Conservation (phyloP, 2,797 vertebrate species). For the Myiotriccus ornatus region DNA sequence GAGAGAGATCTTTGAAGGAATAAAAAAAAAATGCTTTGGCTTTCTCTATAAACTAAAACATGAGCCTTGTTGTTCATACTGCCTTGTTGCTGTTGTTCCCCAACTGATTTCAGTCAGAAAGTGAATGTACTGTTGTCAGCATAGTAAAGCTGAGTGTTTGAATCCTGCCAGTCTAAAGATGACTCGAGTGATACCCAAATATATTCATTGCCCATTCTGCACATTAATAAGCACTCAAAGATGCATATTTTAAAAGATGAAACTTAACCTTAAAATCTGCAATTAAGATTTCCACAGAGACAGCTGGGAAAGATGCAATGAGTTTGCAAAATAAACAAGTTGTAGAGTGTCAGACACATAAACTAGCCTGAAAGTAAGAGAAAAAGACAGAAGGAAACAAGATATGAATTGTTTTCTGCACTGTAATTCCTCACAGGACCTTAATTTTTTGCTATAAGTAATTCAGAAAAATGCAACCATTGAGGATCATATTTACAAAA, state of each 20-base stretch:
- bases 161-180: not conserved
- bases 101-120: not conserved
- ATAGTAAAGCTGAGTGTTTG: not conserved
- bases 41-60: not conserved
- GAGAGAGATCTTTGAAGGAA: not conserved
- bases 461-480: not conserved
- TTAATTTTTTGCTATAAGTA: not conserved
- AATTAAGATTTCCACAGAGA: slow-evolving; percentile 45
- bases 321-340: slow-evolving; percentile 27
- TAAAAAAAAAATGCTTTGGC: not conserved
- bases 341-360: not conserved
- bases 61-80: not conserved
- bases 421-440: not conserved
- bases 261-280: slow-evolving; percentile 35
- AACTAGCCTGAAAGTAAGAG: not conserved
- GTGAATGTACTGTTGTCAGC: not conserved
- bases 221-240: not conserved
- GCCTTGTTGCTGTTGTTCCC: not conserved
- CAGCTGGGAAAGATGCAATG: slow-evolving; percentile 19
- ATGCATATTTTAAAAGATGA: not conserved
- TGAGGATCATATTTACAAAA: not conserved
- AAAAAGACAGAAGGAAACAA: not conserved
- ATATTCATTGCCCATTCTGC: not conserved
- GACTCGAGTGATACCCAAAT: not conserved
- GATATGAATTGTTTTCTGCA: not conserved